Base-by-base conservation (phyloP, 2,113 vertebrate genomes). In the Crotalus tigris region DNA sequence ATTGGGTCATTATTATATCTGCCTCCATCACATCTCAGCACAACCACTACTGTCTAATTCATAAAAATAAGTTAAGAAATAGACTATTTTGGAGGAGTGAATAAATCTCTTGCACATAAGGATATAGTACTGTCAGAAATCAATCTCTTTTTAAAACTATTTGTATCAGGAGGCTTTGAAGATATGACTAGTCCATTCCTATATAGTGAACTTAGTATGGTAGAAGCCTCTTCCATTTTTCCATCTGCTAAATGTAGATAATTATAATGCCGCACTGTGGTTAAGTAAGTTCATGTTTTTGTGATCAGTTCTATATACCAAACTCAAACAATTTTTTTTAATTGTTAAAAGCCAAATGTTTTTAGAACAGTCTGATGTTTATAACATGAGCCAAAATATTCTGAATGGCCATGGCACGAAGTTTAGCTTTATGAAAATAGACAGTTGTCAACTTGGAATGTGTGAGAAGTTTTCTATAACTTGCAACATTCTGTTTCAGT, bases 391-490 rank as follows among this genome's bases (percentile, higher is more conserved):
- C 85, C 91, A 95, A 19, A 61, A 59, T 91, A 96, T 96, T 93
- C 91, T 95, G 85, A 92, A 95, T 53, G 54, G 59, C 75, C 95
- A n/a, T 91, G 92, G 88, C 89, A 81, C 81, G 90, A 95, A 96
- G 94, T 91, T 92, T 93, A 94, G 75, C 91, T 97, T 97, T 96
- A 96, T 97, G 93, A 94, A 94, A 94, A 91, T 69, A 92, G 96
- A 96, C 96, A 97, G 96, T 95, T 97, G 96, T 96, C 96, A 97
- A 51, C 92, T 96, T 57, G 91, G 88, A 85, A 90, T 51, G 87
- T 55, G 93, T 94, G 92, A 96, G 93, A 8, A 94, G 54, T 85
- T 90, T 1, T 19, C 21, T 93, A 10, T 51, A 51, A 51, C 49
- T 51, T 91, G 89, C 91, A 90, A 90, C 93, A 88, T 0, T 0